Base-by-base conservation (phyloP, 2,888 invertebrate genomes). In the Campoplex capitator region DNA sequence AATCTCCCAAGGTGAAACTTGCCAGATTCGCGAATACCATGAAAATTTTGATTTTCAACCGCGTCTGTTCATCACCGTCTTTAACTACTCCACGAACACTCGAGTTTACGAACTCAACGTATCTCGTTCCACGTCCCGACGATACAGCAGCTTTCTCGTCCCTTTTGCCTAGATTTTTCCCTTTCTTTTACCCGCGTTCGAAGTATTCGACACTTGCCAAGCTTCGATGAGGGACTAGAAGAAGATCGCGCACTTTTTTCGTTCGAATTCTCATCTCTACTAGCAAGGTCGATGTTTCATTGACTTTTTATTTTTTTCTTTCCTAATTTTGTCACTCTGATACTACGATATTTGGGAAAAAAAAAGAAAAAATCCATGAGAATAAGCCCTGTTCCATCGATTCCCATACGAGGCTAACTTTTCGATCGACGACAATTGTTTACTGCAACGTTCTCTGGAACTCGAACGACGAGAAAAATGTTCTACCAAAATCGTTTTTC, bases 1-100 rank as follows among this genome's bases (percentile, higher is more conserved):
- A 56, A 81, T 81, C 65, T 81, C 54, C 45, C 45, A 77, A 65
- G 70, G 84, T 70, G 48, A 58, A 79, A 75, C 79, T 74, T 84
- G 58, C 79, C 74, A 70, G 23, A 23, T 75, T 79, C 68, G 79
- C 79, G 51, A 79, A 58, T 51, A 75, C 65, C n/a, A 71, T 32
- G 67, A 65, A 78, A 65, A 13, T 83, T 67, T 73, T 16, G 45
- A 45, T 51, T 77, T 62, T 77, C 54, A 8, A 18, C 42, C 42
- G n/a, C 35, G 48, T 45, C 73, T 51, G 58, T 16, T 38, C 18
- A 73, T 62, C 45, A 78, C 68, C 11, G 16, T n/a, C 42, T 58
- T 38, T 83, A 82, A 35, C 51, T 48, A 78, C 51, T 54, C 58
- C 45, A 54, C 45, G 73, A 45, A 65, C 23, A 23, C 8, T 28